These are phyloP conservation scores for Leucophenga maculata DNA, from an alignment of 2,888 invertebrate species.

Conservation along the genomic window DNA sequence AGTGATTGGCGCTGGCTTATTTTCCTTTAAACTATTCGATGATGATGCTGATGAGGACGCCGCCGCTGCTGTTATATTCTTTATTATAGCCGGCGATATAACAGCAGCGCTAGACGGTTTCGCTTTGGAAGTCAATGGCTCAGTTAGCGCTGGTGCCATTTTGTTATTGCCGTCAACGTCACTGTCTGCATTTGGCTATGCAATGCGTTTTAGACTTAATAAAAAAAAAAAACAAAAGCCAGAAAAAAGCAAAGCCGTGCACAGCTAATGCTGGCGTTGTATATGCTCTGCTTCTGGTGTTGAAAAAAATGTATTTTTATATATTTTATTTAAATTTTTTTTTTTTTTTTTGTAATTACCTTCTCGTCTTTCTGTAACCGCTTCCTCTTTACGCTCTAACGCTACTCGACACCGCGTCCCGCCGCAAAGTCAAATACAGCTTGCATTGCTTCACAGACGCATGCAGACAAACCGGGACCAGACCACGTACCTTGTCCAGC, in stretches of 20 bases:
- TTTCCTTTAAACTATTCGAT: conserved; percentile 33
- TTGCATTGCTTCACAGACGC: no score
- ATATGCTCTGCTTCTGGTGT: no score
- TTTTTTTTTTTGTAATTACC: conserved; percentile 27
- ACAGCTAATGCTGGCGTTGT: no score
- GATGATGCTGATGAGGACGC: no score
- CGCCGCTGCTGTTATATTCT: conserved; percentile 4
- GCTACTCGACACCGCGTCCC: conserved; percentile 32
- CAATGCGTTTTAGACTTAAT: no score
- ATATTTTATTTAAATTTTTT: conserved; percentile 23
- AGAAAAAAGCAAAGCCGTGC: no score
- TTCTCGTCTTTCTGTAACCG: conserved; percentile 28
- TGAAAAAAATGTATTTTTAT: conserved; percentile 14
- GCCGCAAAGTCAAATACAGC: conserved; percentile 19
- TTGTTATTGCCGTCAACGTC: conserved; percentile 54
- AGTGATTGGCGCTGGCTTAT: conserved; percentile 47
- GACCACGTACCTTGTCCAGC: conserved; percentile 8
- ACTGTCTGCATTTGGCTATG: conserved; percentile 51
- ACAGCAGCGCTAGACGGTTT: conserved; percentile 61
- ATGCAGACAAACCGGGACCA: no score
- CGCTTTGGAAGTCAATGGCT: conserved; percentile 75
- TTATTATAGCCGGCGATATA: no score
- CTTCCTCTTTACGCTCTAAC: conserved; percentile 12
- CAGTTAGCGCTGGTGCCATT: conserved; percentile 96
- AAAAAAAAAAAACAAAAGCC: no score